These are phyloP conservation scores for Hydrophis major DNA, from an alignment of 2,797 vertebrate genomes.

Conservation along the genomic window DNA sequence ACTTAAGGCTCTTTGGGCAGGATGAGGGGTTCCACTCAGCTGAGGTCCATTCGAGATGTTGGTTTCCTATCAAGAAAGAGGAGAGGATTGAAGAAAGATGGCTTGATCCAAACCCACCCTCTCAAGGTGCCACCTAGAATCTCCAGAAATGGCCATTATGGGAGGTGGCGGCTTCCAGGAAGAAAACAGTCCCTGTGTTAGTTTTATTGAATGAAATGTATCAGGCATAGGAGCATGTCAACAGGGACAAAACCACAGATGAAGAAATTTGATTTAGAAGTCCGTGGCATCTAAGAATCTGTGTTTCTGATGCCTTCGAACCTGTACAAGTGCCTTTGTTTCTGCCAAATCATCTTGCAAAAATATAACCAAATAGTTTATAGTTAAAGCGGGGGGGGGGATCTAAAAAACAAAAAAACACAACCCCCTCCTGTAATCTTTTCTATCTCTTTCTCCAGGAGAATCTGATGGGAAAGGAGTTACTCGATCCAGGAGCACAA, in stretches of 20 bases:
- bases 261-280: background rate
- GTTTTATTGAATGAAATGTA: background rate
- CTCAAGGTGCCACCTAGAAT: background rate
- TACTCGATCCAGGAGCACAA: conserved; percentile 49
- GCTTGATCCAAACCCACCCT: background rate
- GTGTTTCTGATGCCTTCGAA: background rate
- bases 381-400: background rate
- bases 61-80: background rate
- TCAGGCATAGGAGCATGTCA: background rate
- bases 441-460: background rate
- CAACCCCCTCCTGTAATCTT: too few species aligned
- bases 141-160: background rate
- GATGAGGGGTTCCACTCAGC: background rate
- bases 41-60: background rate
- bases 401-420: background rate
- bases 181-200: background rate
- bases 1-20: background rate
- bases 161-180: background rate
- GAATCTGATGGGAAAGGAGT: conserved; percentile 32
- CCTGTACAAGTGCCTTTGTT: background rate
- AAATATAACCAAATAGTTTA: background rate
- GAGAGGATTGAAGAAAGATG: background rate
- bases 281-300: background rate
- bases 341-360: background rate
- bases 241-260: background rate